These are phyloP conservation scores for Etheostoma spectabile DNA, from an alignment of 2,113 vertebrate species.

Conservation along the genomic window DNA sequence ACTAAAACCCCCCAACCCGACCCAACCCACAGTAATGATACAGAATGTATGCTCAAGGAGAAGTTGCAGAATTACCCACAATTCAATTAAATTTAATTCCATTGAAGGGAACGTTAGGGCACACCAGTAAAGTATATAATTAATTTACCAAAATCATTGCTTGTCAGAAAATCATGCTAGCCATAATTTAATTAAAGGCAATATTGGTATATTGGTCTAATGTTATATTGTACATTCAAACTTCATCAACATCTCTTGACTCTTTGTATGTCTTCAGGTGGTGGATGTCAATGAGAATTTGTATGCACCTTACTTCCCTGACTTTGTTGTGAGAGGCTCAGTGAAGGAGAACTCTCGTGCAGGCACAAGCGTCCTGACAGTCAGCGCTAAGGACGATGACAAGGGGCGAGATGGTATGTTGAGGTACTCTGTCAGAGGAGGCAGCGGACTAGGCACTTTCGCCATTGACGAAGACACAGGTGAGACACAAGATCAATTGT, in stretches of 20 bases:
- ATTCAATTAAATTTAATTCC: not conserved
- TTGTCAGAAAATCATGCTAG: not conserved
- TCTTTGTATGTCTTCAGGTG: slow-evolving; percentile 78
- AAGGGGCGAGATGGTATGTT: slow-evolving; percentile 91
- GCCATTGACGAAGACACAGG: slow-evolving; percentile 97
- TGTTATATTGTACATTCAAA: not conserved
- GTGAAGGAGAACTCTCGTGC: slow-evolving; percentile 94
- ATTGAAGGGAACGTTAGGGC: not conserved
- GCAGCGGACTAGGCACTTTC: slow-evolving; percentile 94
- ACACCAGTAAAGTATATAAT: slow-evolving; percentile 6
- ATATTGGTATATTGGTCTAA: not conserved
- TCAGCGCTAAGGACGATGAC: slow-evolving; percentile 92
- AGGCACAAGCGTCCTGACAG: slow-evolving; percentile 92
- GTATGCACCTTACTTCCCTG: slow-evolving; percentile 91
- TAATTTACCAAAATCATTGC: not conserved
- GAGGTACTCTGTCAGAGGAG: slow-evolving; percentile 93
- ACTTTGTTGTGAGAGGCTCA: slow-evolving; percentile 90
- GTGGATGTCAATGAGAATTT: slow-evolving; percentile 97
- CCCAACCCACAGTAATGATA: not conserved
- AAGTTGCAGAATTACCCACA: not conserved
- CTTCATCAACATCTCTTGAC: not conserved
- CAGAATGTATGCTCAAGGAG: not conserved
- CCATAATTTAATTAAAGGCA: not conserved
- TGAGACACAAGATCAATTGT: slow-evolving; percentile 83
- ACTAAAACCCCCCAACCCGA: not conserved